Evolutionary conservation across 2,888 invertebrate genomes (phyloP).

Genomic region (Rhagonycha fulva): DNA sequence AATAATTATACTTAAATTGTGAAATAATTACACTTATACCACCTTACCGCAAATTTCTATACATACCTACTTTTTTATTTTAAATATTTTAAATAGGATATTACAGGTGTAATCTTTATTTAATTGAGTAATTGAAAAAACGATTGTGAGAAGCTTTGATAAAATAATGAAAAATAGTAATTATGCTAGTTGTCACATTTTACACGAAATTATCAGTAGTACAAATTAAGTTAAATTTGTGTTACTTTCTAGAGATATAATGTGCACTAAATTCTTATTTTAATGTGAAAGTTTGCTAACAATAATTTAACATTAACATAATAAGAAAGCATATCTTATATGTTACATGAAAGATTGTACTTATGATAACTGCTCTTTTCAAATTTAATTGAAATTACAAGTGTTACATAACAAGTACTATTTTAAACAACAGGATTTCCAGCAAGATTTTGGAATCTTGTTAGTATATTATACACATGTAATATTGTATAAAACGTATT

Average conservation of each 20-base stretch:
- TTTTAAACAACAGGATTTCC: not conserved
- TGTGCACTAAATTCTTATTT: constrained; percentile 18
- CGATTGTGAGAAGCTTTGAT: not conserved
- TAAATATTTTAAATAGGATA: not conserved
- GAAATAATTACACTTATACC: not conserved
- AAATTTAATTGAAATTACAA: not conserved
- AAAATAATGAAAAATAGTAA: not conserved
- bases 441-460: not conserved
- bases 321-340: constrained; percentile 20
- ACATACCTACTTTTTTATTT: not conserved
- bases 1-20: not conserved
- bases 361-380: not conserved
- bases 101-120: not conserved
- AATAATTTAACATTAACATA: constrained; percentile 10
- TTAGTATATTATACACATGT: not conserved
- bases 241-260: constrained; percentile 15
- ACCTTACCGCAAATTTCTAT: not conserved
- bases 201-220: not conserved
- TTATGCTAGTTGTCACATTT: not conserved
- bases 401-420: not conserved
- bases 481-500: no score
- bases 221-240: constrained; percentile 3
- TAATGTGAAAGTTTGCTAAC: constrained; percentile 16
- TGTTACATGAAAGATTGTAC: not conserved
- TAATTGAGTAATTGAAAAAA: not conserved